These are phyloP conservation scores for Hippocampus guttulatus DNA, from an alignment of 2,113 vertebrate genomes.

Conservation along the genomic window DNA sequence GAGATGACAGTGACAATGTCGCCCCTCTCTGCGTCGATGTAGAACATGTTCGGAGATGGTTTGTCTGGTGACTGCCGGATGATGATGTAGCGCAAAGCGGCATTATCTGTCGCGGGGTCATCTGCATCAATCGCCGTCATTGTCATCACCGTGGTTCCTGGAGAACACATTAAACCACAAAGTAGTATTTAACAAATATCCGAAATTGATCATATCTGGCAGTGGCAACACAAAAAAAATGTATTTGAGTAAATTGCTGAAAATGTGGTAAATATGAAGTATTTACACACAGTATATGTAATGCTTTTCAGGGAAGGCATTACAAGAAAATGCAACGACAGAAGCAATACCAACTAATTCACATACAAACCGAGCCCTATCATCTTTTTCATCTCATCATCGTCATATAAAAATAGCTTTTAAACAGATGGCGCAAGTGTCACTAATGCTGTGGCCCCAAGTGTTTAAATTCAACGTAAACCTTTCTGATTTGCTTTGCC, in stretches of 20 bases:
- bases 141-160: slow-evolving; percentile 93
- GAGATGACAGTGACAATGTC: slow-evolving; percentile 94
- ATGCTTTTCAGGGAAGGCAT: background rate
- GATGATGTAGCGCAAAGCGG: slow-evolving; percentile 89
- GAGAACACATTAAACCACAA: background rate
- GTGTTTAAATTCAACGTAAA: background rate
- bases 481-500: slow-evolving; percentile 38
- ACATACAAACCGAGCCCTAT: background rate
- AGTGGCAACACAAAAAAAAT: no score
- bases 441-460: background rate
- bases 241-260: background rate
- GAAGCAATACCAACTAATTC: background rate
- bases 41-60: slow-evolving; percentile 96
- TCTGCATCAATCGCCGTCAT: slow-evolving; percentile 91
- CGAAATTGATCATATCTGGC: background rate
- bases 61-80: slow-evolving; percentile 88
- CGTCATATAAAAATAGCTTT: background rate
- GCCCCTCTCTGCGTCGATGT: slow-evolving; percentile 91
- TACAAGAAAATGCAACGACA: background rate
- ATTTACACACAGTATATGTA: background rate
- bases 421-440: background rate
- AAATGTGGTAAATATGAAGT: background rate
- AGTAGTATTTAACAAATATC: background rate
- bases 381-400: no score
- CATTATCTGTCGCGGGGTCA: slow-evolving; percentile 86